Percentiles rank a stretch among this genome's conserved stretches.
Evolutionary conservation across 2,888 invertebrate genomes (phyloP).

Genomic region (Isotomurus palustris): DNA sequence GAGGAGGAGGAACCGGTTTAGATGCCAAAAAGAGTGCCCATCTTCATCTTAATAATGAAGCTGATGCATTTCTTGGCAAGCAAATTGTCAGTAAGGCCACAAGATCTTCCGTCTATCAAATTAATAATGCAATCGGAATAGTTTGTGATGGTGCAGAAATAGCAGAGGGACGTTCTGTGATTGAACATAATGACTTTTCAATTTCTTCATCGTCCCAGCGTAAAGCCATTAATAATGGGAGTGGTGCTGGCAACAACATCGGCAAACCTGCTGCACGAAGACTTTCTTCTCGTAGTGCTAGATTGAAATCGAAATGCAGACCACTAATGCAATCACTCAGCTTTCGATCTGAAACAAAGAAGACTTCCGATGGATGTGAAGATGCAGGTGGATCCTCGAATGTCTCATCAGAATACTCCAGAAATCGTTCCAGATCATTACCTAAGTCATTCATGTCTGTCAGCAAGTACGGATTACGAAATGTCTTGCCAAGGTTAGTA

Average conservation of each 20-base stretch:
- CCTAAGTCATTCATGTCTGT: constrained; percentile 40
- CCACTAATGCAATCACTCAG: constrained; percentile 25
- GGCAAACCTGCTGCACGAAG: neutral
- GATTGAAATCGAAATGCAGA: neutral
- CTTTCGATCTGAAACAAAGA: constrained; percentile 14
- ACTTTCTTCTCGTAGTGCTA: neutral
- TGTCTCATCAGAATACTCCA: neutral
- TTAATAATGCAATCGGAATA: no score
- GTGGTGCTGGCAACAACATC: no score
- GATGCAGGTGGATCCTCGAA: neutral
- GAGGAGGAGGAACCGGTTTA: neutral
- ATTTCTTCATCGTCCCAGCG: no score
- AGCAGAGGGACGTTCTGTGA: no score
- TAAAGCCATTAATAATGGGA: no score
- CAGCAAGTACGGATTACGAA: constrained; percentile 23
- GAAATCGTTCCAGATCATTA: constrained; percentile 33
- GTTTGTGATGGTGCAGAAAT: no score
- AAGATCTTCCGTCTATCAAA: no score
- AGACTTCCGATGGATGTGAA: neutral
- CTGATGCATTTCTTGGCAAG: no score
- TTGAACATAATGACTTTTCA: no score
- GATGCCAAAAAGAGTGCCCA: no score
- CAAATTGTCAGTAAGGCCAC: no score
- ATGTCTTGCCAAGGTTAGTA: constrained; percentile 33
- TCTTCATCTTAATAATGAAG: no score